Evolutionary conservation across 2,113 vertebrate genomes (phyloP).

Genomic region (Meriones unguiculatus): DNA sequence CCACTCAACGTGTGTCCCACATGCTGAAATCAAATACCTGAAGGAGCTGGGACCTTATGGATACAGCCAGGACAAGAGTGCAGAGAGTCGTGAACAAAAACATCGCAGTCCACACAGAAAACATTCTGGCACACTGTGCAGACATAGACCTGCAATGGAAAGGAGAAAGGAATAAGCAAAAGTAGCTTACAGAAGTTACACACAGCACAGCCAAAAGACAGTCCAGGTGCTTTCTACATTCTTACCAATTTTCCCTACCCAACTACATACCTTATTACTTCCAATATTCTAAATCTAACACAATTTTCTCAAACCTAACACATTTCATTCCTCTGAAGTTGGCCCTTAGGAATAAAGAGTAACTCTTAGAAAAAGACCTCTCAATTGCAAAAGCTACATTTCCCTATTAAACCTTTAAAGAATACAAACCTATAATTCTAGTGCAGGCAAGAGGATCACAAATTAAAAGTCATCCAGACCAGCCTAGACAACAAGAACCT

Average conservation of each 20-base stretch:
- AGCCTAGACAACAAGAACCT: neutral
- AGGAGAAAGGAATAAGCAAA: slow-evolving; percentile 53
- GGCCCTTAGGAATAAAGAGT: slow-evolving; percentile 12
- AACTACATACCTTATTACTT: neutral
- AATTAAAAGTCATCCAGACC: neutral
- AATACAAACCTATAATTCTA: neutral
- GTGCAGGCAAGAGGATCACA: neutral
- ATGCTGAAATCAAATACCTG: slow-evolving; percentile 76
- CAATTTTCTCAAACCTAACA: neutral
- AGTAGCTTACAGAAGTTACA: neutral
- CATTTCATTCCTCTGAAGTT: neutral
- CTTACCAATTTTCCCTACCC: neutral
- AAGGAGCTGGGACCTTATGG: slow-evolving; percentile 85
- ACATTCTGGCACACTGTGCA: slow-evolving; percentile 91
- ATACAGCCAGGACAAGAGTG: slow-evolving; percentile 98
- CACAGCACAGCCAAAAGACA: neutral
- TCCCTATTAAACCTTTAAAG: neutral
- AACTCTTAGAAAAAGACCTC: neutral
- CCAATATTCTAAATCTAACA: neutral
- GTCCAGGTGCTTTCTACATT: neutral
- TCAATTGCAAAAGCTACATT: neutral
- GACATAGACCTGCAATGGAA: slow-evolving; percentile 89
- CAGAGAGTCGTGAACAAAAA: slow-evolving; percentile 96
- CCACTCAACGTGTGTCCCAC: neutral
- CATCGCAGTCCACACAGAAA: slow-evolving; percentile 96